Percentiles rank a stretch among this genome's conserved stretches.
Evolutionary conservation across 2,797 vertebrate genomes (phyloP).

Genomic region (Darevskia nairensis): DNA sequence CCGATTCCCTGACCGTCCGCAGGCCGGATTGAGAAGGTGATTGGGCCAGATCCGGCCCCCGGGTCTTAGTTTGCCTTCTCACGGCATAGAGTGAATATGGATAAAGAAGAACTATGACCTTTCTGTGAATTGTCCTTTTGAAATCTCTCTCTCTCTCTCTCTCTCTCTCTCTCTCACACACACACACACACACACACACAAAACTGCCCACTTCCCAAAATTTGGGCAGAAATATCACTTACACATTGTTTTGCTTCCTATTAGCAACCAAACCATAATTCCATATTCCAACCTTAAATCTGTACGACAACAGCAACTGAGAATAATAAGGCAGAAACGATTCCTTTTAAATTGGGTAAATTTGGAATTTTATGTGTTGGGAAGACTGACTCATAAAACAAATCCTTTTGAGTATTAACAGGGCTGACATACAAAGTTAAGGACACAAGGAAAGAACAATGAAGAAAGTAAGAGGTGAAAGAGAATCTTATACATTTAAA

Average conservation of each 20-base stretch:
- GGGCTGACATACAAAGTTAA: neutral
- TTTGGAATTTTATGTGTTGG: neutral
- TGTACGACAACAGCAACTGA: neutral
- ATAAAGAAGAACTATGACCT: no score
- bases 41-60: no score
- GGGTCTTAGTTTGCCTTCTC: no score
- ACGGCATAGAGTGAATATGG: no score
- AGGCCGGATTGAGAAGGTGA: no score
- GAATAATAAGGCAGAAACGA: neutral
- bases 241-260: constrained; percentile 37
- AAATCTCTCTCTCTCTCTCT: no score
- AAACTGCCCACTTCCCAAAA: no score
- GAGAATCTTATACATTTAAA: neutral
- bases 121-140: no score
- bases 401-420: neutral
- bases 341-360: neutral
- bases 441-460: neutral
- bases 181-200: no score
- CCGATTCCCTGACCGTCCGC: no score
- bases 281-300: neutral
- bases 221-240: constrained; percentile 4
- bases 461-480: neutral
- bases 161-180: no score
- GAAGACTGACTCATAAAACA: neutral
- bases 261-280: constrained; percentile 25